Percentiles rank a stretch among this genome's conserved stretches.
phyloP scores from a whole-genome alignment of 2,797 vertebrate genomes.

The Sebastes steindachneri region DNA sequence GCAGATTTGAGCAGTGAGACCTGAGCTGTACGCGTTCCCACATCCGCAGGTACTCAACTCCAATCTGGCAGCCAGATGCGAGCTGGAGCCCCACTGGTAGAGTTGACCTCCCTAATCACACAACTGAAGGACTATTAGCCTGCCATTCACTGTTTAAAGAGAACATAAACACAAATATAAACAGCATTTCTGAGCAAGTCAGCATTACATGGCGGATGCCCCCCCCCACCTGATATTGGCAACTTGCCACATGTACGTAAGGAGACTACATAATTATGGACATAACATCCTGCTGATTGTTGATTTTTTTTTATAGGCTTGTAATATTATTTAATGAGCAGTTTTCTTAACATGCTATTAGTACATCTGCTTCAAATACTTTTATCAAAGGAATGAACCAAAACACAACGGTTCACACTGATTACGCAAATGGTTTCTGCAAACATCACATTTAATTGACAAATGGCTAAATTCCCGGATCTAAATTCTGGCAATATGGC shows the following conservation, averaged over 20 bases:
- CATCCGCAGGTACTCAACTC: conserved; percentile 38
- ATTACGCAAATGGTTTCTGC: neutral
- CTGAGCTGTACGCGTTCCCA: conserved; percentile 39
- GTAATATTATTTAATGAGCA: conserved; percentile 33
- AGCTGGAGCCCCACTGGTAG: conserved; percentile 15
- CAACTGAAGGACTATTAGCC: conserved; percentile 33
- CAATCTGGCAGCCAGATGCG: conserved; percentile 73
- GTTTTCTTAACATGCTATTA: conserved; percentile 9
- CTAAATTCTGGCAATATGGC: neutral
- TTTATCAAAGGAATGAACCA: neutral
- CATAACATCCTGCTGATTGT: conserved; percentile 22
- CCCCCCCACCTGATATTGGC: neutral
- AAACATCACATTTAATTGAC: neutral
- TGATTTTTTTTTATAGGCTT: conserved; percentile 13
- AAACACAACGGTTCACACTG: neutral
- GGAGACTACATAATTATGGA: conserved; percentile 18
- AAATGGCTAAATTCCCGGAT: neutral
- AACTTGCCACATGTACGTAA: conserved; percentile 30
- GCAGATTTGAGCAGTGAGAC: conserved; percentile 13
- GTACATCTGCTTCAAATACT: conserved; percentile 36
- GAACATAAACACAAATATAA: conserved; percentile 63
- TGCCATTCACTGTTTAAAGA: conserved; percentile 30
- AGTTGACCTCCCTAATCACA: conserved; percentile 52
- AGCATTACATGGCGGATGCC: conserved; percentile 19
- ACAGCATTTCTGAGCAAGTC: conserved; percentile 46